Conservation (phyloP, 64 coral and sea anemone species). For the Cladopsammia gracilis region DNA sequence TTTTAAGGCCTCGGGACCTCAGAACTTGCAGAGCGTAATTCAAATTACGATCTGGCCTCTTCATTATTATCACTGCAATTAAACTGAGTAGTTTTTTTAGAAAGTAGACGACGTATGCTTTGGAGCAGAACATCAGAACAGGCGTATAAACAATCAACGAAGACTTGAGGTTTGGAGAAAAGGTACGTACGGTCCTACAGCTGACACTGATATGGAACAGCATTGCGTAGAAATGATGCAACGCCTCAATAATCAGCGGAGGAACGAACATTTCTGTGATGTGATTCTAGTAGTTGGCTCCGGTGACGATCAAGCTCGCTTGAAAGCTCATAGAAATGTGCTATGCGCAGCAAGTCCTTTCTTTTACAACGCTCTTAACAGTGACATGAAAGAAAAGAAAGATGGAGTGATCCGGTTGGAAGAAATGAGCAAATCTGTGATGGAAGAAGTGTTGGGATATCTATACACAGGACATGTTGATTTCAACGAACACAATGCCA, state of each 20-base stretch:
- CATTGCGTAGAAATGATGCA: not conserved
- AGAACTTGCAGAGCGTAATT: no score
- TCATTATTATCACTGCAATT: no score
- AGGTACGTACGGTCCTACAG: not conserved
- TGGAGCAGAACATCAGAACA: no score
- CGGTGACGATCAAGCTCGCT: not conserved
- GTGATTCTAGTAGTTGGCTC: not conserved
- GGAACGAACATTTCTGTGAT: not conserved
- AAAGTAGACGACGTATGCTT: no score
- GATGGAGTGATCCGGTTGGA: not conserved
- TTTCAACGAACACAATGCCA: slow-evolving; percentile 11
- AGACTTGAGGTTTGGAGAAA: no score
- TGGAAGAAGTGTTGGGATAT: slow-evolving; percentile 32
- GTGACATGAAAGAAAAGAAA: slow-evolving; percentile 59
- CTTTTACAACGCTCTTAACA: slow-evolving; percentile 41
- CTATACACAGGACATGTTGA: slow-evolving; percentile 54
- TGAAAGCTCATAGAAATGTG: slow-evolving; percentile 55
- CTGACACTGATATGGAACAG: not conserved
- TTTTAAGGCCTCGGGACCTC: no score
- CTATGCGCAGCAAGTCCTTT: slow-evolving; percentile 46
- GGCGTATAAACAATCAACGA: no score
- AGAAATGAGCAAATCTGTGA: not conserved
- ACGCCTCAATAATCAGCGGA: not conserved
- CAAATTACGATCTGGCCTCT: no score
- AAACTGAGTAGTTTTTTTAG: no score